Evolutionary conservation across 1,140 invertebrate species (phyloP).

Genomic region (Rhizoglyphus robini): DNA sequence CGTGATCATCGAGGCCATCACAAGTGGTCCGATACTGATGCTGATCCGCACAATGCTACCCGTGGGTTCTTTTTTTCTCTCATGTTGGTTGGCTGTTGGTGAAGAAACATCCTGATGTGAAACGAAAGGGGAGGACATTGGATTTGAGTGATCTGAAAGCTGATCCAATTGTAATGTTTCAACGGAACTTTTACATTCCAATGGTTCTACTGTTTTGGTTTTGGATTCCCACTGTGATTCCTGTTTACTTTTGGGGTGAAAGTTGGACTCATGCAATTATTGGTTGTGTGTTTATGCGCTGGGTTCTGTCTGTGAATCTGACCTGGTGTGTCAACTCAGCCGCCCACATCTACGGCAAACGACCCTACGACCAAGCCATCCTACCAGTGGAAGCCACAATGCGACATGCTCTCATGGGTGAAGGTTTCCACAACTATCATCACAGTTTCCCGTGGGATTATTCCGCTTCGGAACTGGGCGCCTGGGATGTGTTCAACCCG

Average conservation of each 20-base stretch:
- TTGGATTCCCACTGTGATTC: background rate
- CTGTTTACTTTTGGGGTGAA: background rate
- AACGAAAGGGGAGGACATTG: no score
- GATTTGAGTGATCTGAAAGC: no score
- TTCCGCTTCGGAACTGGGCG: constrained; percentile 62
- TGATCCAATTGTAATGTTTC: no score
- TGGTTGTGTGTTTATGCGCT: background rate
- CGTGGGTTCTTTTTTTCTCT: no score
- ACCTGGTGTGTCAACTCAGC: constrained; percentile 28
- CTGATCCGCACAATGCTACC: no score
- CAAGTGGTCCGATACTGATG: no score
- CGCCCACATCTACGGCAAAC: background rate
- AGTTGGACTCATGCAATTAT: background rate
- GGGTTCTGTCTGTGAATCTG: constrained; percentile 16
- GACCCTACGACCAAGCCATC: constrained; percentile 36
- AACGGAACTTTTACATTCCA: background rate
- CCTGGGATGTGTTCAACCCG: constrained; percentile 49
- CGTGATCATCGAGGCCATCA: no score
- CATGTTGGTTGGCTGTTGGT: no score
- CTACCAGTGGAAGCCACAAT: constrained; percentile 39
- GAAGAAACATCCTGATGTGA: no score
- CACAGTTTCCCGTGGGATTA: constrained; percentile 52
- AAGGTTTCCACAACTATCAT: constrained; percentile 44
- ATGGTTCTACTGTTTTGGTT: background rate
- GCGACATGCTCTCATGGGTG: constrained; percentile 39